phyloP scores from a whole-genome alignment of 1,140 invertebrate species.

The Musca vetustissima region DNA sequence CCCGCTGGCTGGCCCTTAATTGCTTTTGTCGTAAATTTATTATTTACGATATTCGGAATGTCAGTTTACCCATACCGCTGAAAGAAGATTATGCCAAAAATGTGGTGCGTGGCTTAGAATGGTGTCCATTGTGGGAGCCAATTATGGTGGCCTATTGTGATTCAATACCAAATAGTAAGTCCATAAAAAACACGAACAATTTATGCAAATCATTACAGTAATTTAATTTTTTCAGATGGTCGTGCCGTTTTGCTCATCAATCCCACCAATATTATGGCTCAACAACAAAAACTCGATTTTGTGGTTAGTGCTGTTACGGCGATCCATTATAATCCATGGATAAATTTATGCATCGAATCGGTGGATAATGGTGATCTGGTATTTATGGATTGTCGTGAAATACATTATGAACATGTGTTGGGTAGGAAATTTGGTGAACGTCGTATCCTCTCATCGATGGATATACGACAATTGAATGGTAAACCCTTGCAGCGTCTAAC shows the following conservation, averaged over 20 bases:
- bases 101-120: slow-evolving; percentile 30
- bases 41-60: slow-evolving; percentile 41
- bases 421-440: not conserved
- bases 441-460: slow-evolving; percentile 23
- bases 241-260: slow-evolving; percentile 24
- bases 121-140: slow-evolving; percentile 44
- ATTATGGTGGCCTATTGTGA: slow-evolving; percentile 32
- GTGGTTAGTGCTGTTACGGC: slow-evolving; percentile 28
- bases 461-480: slow-evolving; percentile 29
- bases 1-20: slow-evolving; percentile 41
- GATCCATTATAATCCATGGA: slow-evolving; percentile 36
- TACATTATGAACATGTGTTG: slow-evolving; percentile 28
- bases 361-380: slow-evolving; percentile 43
- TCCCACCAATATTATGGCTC: slow-evolving; percentile 33
- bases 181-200: not conserved
- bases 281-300: slow-evolving; percentile 33
- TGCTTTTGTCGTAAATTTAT: slow-evolving; percentile 31
- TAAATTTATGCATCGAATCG: slow-evolving; percentile 25
- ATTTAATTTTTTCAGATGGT: slow-evolving; percentile 29
- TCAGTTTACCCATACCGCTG: slow-evolving; percentile 32
- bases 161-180: slow-evolving; percentile 24
- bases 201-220: not conserved
- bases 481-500: not conserved
- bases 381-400: slow-evolving; percentile 33
- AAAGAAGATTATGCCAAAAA: slow-evolving; percentile 32